Evolutionary conservation across 1,140 invertebrate species (phyloP), one percentile per base, ranked within the genome.

Genomic region (Solenopsis invicta): DNA sequence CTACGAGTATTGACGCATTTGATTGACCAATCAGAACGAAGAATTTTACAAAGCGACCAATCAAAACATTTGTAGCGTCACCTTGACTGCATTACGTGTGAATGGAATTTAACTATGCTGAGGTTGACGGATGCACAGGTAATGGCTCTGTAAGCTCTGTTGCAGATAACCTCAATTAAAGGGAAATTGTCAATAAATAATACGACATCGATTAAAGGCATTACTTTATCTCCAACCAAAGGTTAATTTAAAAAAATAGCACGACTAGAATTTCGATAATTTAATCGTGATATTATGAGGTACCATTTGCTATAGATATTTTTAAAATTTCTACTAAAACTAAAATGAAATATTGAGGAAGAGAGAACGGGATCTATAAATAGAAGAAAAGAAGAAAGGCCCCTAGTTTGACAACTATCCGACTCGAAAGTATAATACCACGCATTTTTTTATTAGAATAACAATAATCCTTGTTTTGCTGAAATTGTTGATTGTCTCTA

Each of bases 131-230:
- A 16, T 2, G 34, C 3, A 37, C 4, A 34, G 12, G 13, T 62
- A 21, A n/a, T 1, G 18, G 10, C n/a, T n/a, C n/a, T n/a, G n/a
- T n/a, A n/a, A n/a, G n/a, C n/a, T 34, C 12, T 3, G 9, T 5
- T 29, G 24, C 5, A 37, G 4, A 76, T 76, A 62, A 77, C 56
- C 41, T 77, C 74, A 61, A 45, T 45, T 24, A 13, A 21, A 16
- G 45, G 21, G 8, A 29, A 77, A 61, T 56, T 24, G 4, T 76
- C 54, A 24, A 62, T 3, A 34, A 5, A 16, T 29, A 29, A 29
- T 2, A 29, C 29, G 2, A 29, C 29, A 29, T 29, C 29, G 29
- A 29, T 29, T 29, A 2, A 29, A 29, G 29, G 29, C 29, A 29
- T 29, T 29, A 29, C 29, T 29, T 29, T 29, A 29, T 2, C 29